Base-by-base conservation (phyloP, 2,797 vertebrate genomes). In the Periparus ater region DNA sequence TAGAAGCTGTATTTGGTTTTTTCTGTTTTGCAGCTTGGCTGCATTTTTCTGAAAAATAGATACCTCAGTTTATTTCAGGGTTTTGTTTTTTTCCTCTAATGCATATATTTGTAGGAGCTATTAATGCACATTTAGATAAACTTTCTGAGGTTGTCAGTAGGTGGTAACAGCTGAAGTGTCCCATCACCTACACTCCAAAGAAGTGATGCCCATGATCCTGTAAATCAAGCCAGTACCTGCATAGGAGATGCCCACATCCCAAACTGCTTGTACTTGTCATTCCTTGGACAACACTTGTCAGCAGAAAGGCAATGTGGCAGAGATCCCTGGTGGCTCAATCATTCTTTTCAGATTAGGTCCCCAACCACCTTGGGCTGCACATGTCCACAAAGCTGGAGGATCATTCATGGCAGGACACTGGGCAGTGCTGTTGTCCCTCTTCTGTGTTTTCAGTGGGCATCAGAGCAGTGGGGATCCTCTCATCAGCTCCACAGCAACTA, bases 161-260 rank as follows among this genome's bases (percentile, higher is more conserved):
- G 23, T 61, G 32, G 55, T 67, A 68, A 11, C 30, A 77, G 45
- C 26, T 74, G 30, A 84, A 18, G 11, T 32, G 42, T 51, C 32
- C 22, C 25, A 20, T 40, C 47, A 61, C 27, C 22, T 71, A 0
- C 34, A 34, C 23, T 16, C 26, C 55, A 60, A 27, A 27, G 16
- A 45, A 44, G n/a, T 3, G 2, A 11, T 60, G 74, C 17, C 65
- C 0, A 0, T 53, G 26, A 25, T 53, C 21, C 34, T 11, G 16
- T 34, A 75, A 45, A 36, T 48, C 51, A 53, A 60, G 75, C 12
- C 34, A 45, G 45, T 38, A 74, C 26, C 61, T 83, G 17, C 50
- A 11, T 0, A 61, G 57, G 57, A 57, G 32, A 14, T 80, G 20
- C 20, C 70, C 4, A 0, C 0, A 0, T 79, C 55, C 73, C 72